These are phyloP conservation scores for Megastigmus dorsalis DNA, from an alignment of 2,888 invertebrate genomes.

Conservation along the genomic window DNA sequence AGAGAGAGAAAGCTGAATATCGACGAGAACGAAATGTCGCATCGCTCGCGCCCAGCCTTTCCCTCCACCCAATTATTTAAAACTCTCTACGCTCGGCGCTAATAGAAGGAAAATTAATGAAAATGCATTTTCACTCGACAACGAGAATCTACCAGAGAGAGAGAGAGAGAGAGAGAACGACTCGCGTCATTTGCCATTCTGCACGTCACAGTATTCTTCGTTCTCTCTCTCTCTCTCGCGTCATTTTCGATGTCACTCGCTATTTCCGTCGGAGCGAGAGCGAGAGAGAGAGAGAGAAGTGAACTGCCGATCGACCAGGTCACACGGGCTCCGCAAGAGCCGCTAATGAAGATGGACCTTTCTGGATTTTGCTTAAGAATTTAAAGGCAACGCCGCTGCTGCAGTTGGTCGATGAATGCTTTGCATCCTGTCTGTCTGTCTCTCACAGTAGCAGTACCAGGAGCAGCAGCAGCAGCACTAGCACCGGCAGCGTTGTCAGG, in stretches of 20 bases:
- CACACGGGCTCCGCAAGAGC: constrained; percentile 61
- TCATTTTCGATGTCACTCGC: constrained; percentile 53
- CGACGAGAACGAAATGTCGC: too few species aligned
- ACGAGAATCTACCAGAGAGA: neutral
- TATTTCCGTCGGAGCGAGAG: constrained; percentile 30
- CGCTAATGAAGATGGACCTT: constrained; percentile 70
- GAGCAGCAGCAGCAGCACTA: too few species aligned
- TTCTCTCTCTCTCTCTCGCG: constrained; percentile 52
- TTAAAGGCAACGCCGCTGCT: constrained; percentile 51
- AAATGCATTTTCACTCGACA: constrained; percentile 28
- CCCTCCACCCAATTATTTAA: constrained; percentile 32
- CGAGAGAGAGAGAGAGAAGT: too few species aligned
- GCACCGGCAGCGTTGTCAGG: constrained; percentile 4
- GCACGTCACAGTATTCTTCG: constrained; percentile 59
- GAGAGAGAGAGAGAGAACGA: too few species aligned
- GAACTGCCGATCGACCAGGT: constrained; percentile 61
- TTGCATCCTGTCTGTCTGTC: constrained; percentile 30
- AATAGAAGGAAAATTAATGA: constrained; percentile 26
- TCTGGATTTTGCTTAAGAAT: constrained; percentile 62
- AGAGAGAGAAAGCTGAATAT: too few species aligned
- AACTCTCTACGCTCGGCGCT: neutral
- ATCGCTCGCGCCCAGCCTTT: too few species aligned
- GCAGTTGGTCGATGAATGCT: constrained; percentile 17
- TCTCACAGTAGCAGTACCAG: too few species aligned
- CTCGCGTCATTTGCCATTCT: constrained; percentile 29